Evolutionary conservation across 64 coral and sea anemone genomes (phyloP), one percentile per base, ranked within the genome.

Genomic region (Pocillopora damicornis): DNA sequence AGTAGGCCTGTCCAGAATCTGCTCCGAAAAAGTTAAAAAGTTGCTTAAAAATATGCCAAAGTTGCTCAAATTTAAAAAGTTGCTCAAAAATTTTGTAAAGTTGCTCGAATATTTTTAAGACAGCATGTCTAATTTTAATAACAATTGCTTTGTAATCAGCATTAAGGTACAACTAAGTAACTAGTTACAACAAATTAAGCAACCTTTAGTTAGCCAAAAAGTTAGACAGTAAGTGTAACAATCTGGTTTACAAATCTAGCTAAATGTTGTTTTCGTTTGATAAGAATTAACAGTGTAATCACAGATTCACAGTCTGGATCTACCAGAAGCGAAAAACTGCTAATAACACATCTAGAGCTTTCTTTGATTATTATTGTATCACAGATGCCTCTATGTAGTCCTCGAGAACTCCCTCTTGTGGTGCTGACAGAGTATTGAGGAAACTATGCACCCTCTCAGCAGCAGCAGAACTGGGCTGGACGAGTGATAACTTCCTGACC

Each of bases 401-500:
- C 61, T 63, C 61, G 12, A 63, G 61, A 13, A 11, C 61, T 63
- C 13, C 61, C 61, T 63, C 61, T 63, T 63, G 61, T 63, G 3
- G 61, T 63, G 11, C 61, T 63, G 61, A 63, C 61, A 63, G 61
- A 15, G 61, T 63, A 63, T 1, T 13, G 17, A 88, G 86, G 18
- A 88, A 35, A 26, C 74, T 88, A 65, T 63, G 80, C 8, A 89
- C 76, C 88, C 61, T 80, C 64, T 80, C 88, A 77, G 76, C 16
- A 79, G 60, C 64, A 38, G 88, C 88, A 89, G 88, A 89, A 59
- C 88, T 89, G 63, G 76, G 76, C 76, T 89, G 88, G 23, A 89
- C 69, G 37, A 80, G 61, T 78, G 72, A 61, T 36, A 89, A 37
- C 78, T 89, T 89, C 51, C 77, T 89, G 76, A 81, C 88, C 75